Evolutionary conservation across 2,888 invertebrate genomes (phyloP), one percentile per base, ranked within the genome.

Genomic region (Rhogogaster chlorosoma): DNA sequence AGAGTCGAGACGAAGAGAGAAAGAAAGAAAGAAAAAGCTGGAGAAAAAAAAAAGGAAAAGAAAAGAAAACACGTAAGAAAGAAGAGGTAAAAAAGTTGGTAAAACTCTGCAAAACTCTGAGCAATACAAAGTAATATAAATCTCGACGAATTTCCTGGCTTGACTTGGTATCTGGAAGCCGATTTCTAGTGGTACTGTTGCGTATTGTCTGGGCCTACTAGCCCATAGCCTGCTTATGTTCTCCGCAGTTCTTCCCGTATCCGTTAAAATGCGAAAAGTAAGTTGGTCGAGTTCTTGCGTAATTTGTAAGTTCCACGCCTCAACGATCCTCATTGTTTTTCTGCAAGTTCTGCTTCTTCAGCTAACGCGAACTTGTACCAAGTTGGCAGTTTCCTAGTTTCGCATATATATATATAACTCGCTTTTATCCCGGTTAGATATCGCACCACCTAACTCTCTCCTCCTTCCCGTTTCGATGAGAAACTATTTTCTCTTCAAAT

Each of bases 281-380:
- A 83, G 83, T 83, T 22, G 83, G 10, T 10, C 45, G 67, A 83
- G 45, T 83, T 83, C 83, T 83, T 67, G 83, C 71, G 71, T 70
- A 83, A 83, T 83, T 83, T 83, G 83, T 83, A 83, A 83, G 67
- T 45, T 83, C 83, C 67, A 70, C 83, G 83, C 67, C 67, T 83
- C 83, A 49, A 67, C 83, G 83, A 83, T 83, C 32, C 83, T 67
- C 67, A 83, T 83, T 83, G 83, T 83, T 83, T 83, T 83, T 83
- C 18, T 32, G 45, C 67, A 49, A 83, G 83, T 83, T 61, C 12
- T 61, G 78, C 77, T 77, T 26, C 80, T 49, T 53, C 45, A 61
- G 26, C 29, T 57, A 22, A 45, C 38, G 45, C 73, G 67, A 67
- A 83, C 29, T 83, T 83, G 7, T 53, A 70, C 67, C 18, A 83